Base-by-base conservation (phyloP, 2,888 invertebrate species). In the Platypus cylindrus region DNA sequence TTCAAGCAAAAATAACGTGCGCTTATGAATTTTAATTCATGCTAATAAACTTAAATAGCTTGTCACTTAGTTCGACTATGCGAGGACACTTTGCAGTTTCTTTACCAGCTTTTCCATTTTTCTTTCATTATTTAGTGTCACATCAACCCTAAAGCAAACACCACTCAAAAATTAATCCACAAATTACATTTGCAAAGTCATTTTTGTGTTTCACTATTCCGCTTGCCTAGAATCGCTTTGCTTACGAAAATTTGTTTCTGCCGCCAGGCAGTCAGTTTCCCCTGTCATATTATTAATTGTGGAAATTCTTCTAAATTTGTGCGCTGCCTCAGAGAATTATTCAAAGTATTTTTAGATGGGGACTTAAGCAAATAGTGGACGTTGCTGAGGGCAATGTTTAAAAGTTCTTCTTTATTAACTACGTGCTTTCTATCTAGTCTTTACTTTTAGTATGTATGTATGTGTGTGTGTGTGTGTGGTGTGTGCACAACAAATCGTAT, bases 101-200 rank as follows among this genome's bases (percentile, higher is more conserved):
- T n/a, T n/a, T n/a, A n/a, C n/a, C n/a, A n/a, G n/a, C n/a, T n/a
- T n/a, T 27, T 13, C 27, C 14, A 16, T 35, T 40, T 37, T 36
- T 36, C 30, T 41, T 47, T 44, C 47, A 46, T 46, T 45, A 45
- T 44, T 27, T 27, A 27, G 14, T 16, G 27, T 16, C 16, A 26
- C 8, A 11, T 16, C 17, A 46, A 45, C 48, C n/a, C 47, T 39
- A 37, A 35, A 47, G 49, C 51, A 49, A 49, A 50, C 44, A 48
- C 49, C 49, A 48, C 48, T 43, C 46, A 46, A 46, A 50, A 53
- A 68, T 67, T 68, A 68, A 69, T 68, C 67, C 68, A 64, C 65
- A 67, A 67, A 67, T 65, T 67, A 67, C 67, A 67, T 68, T 68
- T 67, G 67, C 64, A 64, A n/a, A n/a, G 62, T 60, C 59, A 66